phyloP scores from a whole-genome alignment of 2,888 invertebrate genomes.

The Drosophila planitibia region DNA sequence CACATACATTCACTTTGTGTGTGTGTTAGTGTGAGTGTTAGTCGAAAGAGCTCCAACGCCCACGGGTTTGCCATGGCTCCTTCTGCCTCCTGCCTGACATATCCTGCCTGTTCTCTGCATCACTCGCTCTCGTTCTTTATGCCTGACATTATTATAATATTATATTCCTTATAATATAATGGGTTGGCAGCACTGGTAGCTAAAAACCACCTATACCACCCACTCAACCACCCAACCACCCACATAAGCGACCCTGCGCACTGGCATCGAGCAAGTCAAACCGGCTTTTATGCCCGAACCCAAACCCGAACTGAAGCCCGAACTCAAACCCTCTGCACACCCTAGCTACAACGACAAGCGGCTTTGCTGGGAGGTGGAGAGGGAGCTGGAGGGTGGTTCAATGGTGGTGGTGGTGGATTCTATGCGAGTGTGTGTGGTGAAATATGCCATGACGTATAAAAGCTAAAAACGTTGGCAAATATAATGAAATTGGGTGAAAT shows the following conservation, averaged over 20 bases:
- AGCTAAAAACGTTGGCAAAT: constrained; percentile 82
- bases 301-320: constrained; percentile 22
- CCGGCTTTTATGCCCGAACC: constrained; percentile 71
- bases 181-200: constrained; percentile 74
- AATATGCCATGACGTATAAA: constrained; percentile 82
- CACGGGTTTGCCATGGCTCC: constrained; percentile 55
- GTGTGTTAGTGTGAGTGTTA: constrained; percentile 41
- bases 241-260: constrained; percentile 71
- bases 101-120: constrained; percentile 31
- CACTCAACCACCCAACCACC: constrained; percentile 30
- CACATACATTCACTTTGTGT: constrained; percentile 2
- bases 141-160: constrained; percentile 83
- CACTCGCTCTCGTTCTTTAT: constrained; percentile 69
- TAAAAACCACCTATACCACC: constrained; percentile 57
- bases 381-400: neutral
- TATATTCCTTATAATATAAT: constrained; percentile 83
- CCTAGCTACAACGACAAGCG: constrained; percentile 9
- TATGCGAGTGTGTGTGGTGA: constrained; percentile 69
- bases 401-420: constrained; percentile 42
- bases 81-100: constrained; percentile 10
- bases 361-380: constrained; percentile 3
- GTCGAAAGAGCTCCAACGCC: constrained; percentile 61
- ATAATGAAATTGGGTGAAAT: constrained; percentile 83
- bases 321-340: constrained; percentile 6
- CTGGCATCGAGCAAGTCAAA: constrained; percentile 50